Conservation (phyloP, 1,140 invertebrate species). For the Samia ricini region DNA sequence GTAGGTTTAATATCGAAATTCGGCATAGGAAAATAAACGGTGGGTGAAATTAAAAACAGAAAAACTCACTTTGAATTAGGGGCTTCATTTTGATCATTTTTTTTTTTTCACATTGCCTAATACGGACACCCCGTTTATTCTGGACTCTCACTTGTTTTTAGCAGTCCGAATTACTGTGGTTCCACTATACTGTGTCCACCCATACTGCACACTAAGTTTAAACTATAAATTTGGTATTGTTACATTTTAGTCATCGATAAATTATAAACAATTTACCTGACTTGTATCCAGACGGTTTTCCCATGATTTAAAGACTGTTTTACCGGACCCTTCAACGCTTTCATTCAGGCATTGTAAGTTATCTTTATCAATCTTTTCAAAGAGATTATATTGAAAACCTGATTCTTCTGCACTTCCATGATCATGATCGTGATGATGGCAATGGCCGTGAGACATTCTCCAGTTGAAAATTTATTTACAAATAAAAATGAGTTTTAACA, state of each 20-base stretch:
- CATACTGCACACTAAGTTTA: not conserved
- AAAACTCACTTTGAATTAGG: no score
- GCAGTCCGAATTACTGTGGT: no score
- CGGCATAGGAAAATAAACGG: no score
- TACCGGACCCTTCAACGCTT: slow-evolving; percentile 89
- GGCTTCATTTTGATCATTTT: no score
- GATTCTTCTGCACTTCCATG: slow-evolving; percentile 85
- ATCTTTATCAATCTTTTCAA: slow-evolving; percentile 92
- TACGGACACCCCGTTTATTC: no score
- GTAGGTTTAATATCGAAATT: no score
- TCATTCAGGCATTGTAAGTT: slow-evolving; percentile 96
- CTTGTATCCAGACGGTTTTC: slow-evolving; percentile 88
- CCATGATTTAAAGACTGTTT: slow-evolving; percentile 95
- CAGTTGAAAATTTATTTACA: no score
- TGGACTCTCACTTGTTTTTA: no score
- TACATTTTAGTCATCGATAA: not conserved
- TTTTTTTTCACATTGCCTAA: no score
- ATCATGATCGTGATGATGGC: slow-evolving; percentile 77
- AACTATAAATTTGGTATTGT: not conserved
- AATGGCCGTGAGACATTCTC: slow-evolving; percentile 68
- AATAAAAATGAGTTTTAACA: no score
- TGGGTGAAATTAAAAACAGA: no score
- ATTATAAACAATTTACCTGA: slow-evolving; percentile 78
- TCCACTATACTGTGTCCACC: no score
- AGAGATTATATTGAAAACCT: slow-evolving; percentile 92